Base-by-base conservation (phyloP, 2,113 vertebrate species). In the Toxostoma redivivum region DNA sequence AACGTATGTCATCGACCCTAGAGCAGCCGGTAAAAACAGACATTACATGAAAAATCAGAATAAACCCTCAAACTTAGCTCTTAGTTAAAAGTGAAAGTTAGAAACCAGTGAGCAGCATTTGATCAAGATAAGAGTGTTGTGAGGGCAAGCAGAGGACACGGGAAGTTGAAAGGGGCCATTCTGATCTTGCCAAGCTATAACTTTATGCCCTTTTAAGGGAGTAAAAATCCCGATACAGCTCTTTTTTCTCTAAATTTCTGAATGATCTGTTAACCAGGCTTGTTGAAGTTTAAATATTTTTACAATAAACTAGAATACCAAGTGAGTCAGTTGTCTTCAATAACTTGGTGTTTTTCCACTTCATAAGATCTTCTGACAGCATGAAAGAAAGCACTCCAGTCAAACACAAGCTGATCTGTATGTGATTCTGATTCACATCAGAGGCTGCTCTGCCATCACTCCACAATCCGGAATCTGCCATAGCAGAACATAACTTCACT, bases 341-440 rank as follows among this genome's bases (percentile, higher is more conserved):
- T 15, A 92, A 70, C 50, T 25, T 2, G 18, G 51, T 86, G 48
- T 40, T 88, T 90, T 93, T 83, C 79, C 64, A 60, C 56, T 88
- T 94, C 22, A 71, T 81, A 81, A 57, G 27, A 40, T 37, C 57
- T 94, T 90, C 81, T 93, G 93, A 67, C 79, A 92, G 76, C 47
- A 15, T 4, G 47, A 70, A 28, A 42, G 64, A 84, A 70, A 87
- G 40, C 31, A 3, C 65, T 58, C 54, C 33, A 10, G 67, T 40
- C 70, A 47, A 72, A 67, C 27, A 10, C 0, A 22, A 73, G 60
- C 70, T 23, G 70, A 44, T 82, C 45, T 28, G 50, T 30, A 3
- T 4, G n/a, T 20, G 47, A 18, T 2, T 45, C 53, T 16, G 23
- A 54, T 16, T 48, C 0, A 0, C 62, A 17, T 10, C 0, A 1